Evolutionary conservation across 2,113 vertebrate genomes (phyloP), one percentile per base, ranked within the genome.

Genomic region (Prionailurus bengalensis): DNA sequence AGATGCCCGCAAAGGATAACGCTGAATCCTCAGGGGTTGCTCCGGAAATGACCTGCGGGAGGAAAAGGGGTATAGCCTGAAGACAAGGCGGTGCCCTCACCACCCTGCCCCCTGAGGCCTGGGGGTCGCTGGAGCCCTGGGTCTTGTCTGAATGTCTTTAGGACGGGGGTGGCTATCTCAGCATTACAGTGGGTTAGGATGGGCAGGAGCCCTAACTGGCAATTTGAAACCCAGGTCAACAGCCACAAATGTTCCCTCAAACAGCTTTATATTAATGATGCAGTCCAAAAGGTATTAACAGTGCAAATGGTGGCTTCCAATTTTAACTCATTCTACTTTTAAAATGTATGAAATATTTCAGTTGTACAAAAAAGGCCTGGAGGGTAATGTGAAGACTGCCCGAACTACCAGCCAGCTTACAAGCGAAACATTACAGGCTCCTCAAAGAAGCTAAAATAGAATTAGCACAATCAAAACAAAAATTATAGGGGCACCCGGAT

Each of bases 281-380:
- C 17, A 29, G 13, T 63, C 91, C 84, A 85, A 71, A 90, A 96
- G 88, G 51, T 33, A 45, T 91, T 91, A 96, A 74, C 79, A 78
- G 63, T 42, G 76, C 95, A 94, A 96, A 91, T 36, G 61, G 70
- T 45, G 55, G 63, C 58, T 90, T 93, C 83, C 94, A 92, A 53
- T 94, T 94, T 71, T 83, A 94, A 88, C 68, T 58, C 10, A 68
- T 68, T 83, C 42, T 33, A 65, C 70, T 85, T 78, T 12, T n/a
- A 76, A 48, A 76, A 29, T 48, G 45, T 29, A 48, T 48, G 74
- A 65, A 13, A 65, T 33, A 73, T 65, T 86, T 96, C 53, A 73
- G 31, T 81, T 65, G 61, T 84, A 39, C n/a, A 36, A 87, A 79
- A 94, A 92, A 87, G 53, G 48, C 25, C 83, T 74, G 45, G 27